Evolutionary conservation across 2,888 invertebrate species (phyloP), one percentile per base, ranked within the genome.

Genomic region (Mesoligia furuncula): DNA sequence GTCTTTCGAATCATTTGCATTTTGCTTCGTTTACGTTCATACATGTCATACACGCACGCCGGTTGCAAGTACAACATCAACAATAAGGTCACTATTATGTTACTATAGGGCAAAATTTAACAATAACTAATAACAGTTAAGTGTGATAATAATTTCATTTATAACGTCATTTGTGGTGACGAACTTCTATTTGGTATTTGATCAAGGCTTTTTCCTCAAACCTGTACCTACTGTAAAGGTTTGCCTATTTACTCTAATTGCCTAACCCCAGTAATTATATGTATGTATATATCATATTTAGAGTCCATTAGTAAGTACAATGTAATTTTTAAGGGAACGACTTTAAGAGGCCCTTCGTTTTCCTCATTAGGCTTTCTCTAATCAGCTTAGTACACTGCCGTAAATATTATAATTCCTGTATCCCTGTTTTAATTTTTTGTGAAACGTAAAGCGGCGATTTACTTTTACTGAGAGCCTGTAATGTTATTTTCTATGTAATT

Each of bases 401-500:
- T 59, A 45, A 67, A 75, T 11, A n/a, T 31, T 31, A 31, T 45
- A 51, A 81, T 66, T 42, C 8, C 48, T 54, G 5, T 15, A 15
- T 54, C 66, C 31, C 17, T 42, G 42, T 66, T 42, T 36, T 11
- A 5, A 20, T 64, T 27, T 71, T 6, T 31, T 27, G 15, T 36
- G 20, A 27, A 39, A 48, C 24, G 15, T 71, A 54, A n/a, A 80
- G 45, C 17, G 36, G 1, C 39, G n/a, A 51, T 70, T 57, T 9
- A 73, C 27, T 57, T 80, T 69, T 73, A 61, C 5, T 7, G 11
- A 51, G 39, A 20, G 27, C n/a, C 20, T 42, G 24, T 75, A 66
- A 76, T 72, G 72, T 67, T 9, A 54, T 75, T 77, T 67, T 57
- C 64, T 61, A 39, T 36, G 27, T 73, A 77, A 82, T 51, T 51